A percentile compares a stretch with the other conserved stretches of the same genome.
These are phyloP conservation scores for Syngnathus acus DNA, from an alignment of 2,797 vertebrate species.

Conservation along the genomic window DNA sequence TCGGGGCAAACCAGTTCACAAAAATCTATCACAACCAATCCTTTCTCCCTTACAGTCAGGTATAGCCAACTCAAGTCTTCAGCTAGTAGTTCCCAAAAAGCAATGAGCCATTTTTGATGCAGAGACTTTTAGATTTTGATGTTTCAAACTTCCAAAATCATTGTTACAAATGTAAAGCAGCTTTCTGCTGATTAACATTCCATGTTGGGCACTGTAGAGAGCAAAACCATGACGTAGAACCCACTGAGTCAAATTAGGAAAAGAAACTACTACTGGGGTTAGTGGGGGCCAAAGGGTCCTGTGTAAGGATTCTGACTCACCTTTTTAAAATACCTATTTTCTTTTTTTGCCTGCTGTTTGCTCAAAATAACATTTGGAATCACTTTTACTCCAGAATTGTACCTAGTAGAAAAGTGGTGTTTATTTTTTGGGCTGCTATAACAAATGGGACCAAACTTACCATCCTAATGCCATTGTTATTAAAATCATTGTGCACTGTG, in stretches of 20 bases:
- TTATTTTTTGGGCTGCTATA: constrained; percentile 31
- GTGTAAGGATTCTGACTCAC: constrained; percentile 26
- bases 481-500: constrained; percentile 16
- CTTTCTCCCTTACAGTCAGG: constrained; percentile 6
- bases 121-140: constrained; percentile 38
- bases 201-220: constrained; percentile 28
- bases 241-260: constrained; percentile 34
- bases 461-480: constrained; percentile 20
- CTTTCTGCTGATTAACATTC: constrained; percentile 66
- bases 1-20: not conserved
- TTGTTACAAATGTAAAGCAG: constrained; percentile 61
- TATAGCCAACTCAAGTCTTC: constrained; percentile 1
- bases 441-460: constrained; percentile 24
- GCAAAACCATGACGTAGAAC: constrained; percentile 37
- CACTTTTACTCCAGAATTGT: constrained; percentile 29
- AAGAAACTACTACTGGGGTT: constrained; percentile 10
- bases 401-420: constrained; percentile 18
- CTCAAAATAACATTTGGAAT: constrained; percentile 21
- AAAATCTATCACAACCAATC: constrained; percentile 8
- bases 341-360: not conserved
- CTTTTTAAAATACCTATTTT: constrained; percentile 16
- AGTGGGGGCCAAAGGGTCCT: not conserved
- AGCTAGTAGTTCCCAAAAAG: constrained; percentile 35
- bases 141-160: constrained; percentile 56
- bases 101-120: constrained; percentile 27